Conservation (phyloP, 2,888 invertebrate genomes). For the Scaptomyza reducta region DNA sequence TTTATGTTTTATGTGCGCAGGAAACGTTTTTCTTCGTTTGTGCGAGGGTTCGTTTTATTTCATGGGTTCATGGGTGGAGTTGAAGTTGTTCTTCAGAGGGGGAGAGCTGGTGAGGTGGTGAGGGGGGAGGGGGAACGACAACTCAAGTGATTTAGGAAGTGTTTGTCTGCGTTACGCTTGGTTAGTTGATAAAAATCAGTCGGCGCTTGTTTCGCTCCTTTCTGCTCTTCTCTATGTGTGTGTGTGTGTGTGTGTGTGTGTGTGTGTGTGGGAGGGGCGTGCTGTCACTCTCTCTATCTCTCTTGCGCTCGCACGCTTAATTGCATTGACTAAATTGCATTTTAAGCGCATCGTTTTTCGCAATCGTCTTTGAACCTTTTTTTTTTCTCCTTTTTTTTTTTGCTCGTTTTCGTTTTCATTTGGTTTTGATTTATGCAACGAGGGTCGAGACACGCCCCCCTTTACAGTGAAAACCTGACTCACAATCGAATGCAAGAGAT, state of each 20-base stretch:
- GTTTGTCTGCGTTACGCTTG: constrained; percentile 82
- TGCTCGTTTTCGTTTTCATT: constrained; percentile 43
- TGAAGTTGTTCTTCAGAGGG: too few relatives aligned
- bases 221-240: neutral
- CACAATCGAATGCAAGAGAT: constrained; percentile 15
- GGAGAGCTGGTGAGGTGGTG: neutral
- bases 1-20: constrained; percentile 78
- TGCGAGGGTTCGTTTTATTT: constrained; percentile 46
- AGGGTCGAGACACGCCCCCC: constrained; percentile 24
- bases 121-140: constrained; percentile 14
- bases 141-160: constrained; percentile 82
- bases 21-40: constrained; percentile 56
- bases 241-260: neutral
- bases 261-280: constrained; percentile 8
- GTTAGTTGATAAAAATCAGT: constrained; percentile 83
- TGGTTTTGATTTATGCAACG: constrained; percentile 42
- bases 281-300: neutral
- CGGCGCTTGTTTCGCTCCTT: constrained; percentile 56
- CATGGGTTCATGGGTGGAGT: too few relatives aligned
- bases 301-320: constrained; percentile 41
- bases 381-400: neutral
- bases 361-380: constrained; percentile 14
- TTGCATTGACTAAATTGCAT: constrained; percentile 75
- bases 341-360: constrained; percentile 54
- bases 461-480: constrained; percentile 16